Conservation (phyloP, 2,797 vertebrate genomes). For the Erithacus rubecula region DNA sequence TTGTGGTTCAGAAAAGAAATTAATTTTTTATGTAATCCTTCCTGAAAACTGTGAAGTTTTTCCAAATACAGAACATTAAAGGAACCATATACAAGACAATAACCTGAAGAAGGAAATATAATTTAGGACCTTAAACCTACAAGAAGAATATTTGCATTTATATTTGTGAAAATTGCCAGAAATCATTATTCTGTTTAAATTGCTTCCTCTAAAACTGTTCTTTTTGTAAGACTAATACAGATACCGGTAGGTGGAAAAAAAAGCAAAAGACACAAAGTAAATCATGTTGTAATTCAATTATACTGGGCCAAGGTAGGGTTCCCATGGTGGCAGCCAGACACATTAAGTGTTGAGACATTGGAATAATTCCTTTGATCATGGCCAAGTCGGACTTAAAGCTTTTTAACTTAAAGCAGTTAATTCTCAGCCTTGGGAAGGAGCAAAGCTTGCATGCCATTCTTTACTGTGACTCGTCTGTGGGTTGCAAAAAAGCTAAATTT, state of each 20-base stretch:
- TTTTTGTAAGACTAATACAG: not conserved
- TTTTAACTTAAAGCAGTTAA: not conserved
- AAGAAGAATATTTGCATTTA: not conserved
- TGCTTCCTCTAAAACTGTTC: not conserved
- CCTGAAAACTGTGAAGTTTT: not conserved
- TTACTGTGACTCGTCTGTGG: not conserved
- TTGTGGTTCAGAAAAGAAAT: not conserved
- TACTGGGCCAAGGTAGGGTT: not conserved
- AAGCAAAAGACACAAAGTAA: not conserved
- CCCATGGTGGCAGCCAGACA: not conserved
- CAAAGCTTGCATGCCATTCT: not conserved
- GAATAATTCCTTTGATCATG: not conserved
- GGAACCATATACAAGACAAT: not conserved
- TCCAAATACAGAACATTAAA: slow-evolving; percentile 3
- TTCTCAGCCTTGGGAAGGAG: not conserved
- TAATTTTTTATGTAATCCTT: not conserved
- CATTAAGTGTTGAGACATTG: not conserved
- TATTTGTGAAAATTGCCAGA: slow-evolving; percentile 19
- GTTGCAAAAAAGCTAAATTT: not conserved
- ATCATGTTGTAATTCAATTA: not conserved
- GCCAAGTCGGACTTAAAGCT: not conserved
- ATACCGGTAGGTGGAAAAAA: not conserved
- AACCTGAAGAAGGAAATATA: not conserved
- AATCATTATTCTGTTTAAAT: not conserved
- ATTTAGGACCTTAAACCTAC: not conserved